phyloP scores from a whole-genome alignment of 2,113 vertebrate species.

The Pygoscelis adeliae region DNA sequence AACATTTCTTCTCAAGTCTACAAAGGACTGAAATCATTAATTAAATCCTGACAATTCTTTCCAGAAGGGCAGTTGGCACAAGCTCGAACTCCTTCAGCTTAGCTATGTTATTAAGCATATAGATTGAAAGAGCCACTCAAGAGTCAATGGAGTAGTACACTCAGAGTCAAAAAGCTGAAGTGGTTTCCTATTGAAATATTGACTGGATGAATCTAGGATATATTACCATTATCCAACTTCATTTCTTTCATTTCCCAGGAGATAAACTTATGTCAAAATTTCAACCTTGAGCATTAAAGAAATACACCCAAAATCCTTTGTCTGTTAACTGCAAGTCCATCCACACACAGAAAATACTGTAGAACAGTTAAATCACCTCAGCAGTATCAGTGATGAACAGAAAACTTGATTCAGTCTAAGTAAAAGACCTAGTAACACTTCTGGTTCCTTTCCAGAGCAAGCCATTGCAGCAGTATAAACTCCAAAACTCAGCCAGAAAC shows the following conservation, averaged over 20 bases:
- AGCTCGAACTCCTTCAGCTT: neutral
- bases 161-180: neutral
- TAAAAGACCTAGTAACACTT: neutral
- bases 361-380: neutral
- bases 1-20: constrained; percentile 27
- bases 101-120: neutral
- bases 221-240: neutral
- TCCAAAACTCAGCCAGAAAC: neutral
- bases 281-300: neutral
- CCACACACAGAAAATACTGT: neutral
- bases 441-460: neutral
- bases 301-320: neutral
- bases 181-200: neutral
- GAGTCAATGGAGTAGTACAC: neutral
- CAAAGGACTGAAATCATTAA: constrained; percentile 39
- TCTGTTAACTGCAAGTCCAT: neutral
- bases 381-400: neutral
- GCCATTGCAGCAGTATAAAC: neutral
- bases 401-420: neutral
- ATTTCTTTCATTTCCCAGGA: constrained; percentile 6
- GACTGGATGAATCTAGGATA: neutral
- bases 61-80: constrained; percentile 30
- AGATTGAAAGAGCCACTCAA: constrained; percentile 1
- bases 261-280: neutral
- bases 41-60: constrained; percentile 53